Percentiles rank a stretch among this genome's conserved stretches.
Conservation (phyloP, 2,113 vertebrate species). For the Centropus unirufus region DNA sequence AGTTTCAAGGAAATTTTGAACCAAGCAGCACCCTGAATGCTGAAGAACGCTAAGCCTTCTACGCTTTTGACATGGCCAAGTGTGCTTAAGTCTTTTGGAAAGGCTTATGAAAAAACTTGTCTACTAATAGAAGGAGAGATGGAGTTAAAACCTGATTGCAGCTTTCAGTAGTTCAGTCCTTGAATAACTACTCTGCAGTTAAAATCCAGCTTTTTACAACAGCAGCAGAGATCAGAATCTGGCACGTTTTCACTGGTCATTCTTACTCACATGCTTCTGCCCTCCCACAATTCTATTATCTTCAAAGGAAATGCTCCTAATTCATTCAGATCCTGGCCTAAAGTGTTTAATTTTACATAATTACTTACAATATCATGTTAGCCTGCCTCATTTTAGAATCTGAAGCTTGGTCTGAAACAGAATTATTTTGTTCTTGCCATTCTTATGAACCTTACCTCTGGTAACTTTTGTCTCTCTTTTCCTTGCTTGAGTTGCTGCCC, state of each 20-base stretch:
- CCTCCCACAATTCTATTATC: background rate
- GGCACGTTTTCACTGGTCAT: background rate
- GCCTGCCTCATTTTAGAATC: background rate
- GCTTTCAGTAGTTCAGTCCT: background rate
- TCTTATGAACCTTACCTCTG: constrained; percentile 74
- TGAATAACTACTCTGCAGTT: background rate
- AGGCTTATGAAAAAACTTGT: background rate
- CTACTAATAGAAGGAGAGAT: background rate
- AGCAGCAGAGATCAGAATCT: background rate
- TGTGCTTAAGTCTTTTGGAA: background rate
- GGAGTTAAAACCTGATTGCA: background rate
- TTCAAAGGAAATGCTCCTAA: background rate
- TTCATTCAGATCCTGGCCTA: background rate
- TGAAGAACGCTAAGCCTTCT: background rate
- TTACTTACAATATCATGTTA: background rate
- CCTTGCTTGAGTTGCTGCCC: constrained; percentile 68
- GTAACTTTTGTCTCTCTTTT: constrained; percentile 68
- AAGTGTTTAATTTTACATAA: background rate
- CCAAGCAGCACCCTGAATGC: background rate
- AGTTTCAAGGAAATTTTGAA: background rate
- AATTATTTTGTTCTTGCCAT: background rate
- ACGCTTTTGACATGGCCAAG: background rate
- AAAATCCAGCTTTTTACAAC: background rate
- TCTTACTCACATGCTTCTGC: background rate
- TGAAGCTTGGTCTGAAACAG: background rate